Percentiles rank a stretch among this genome's conserved stretches.
phyloP scores from a whole-genome alignment of 1,140 invertebrate genomes.

The Geopemphigus sp. region DNA sequence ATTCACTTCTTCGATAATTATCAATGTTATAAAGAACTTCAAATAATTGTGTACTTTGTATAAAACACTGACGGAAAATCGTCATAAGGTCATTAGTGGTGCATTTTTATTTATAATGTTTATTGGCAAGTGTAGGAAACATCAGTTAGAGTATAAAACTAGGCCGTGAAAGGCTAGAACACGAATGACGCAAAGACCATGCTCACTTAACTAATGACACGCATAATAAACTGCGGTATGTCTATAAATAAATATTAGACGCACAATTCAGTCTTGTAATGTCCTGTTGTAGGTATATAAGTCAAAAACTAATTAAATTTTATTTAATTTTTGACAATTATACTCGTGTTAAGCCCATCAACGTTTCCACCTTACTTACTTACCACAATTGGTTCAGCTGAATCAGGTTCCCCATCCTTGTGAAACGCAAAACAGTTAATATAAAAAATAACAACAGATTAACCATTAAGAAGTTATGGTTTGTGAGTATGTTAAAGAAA shows the following conservation, averaged over 20 bases:
- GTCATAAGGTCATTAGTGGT: not conserved
- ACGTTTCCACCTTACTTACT: constrained; percentile 64
- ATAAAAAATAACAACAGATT: constrained; percentile 33
- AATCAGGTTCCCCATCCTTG: constrained; percentile 77
- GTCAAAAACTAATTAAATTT: not conserved
- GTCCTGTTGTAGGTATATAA: not conserved
- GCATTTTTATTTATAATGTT: not conserved
- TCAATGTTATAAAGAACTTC: too few relatives aligned
- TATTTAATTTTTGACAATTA: not conserved
- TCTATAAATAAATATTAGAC: constrained; percentile 32
- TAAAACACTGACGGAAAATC: too few relatives aligned
- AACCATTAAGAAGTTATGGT: constrained; percentile 41
- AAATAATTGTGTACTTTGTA: not conserved
- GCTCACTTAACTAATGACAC: constrained; percentile 31
- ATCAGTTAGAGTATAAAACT: not conserved
- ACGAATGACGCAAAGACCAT: constrained; percentile 13
- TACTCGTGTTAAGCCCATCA: constrained; percentile 49
- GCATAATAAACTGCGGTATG: not conserved
- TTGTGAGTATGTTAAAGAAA: constrained; percentile 44
- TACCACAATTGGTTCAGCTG: constrained; percentile 93
- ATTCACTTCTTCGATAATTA: not conserved
- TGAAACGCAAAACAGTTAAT: constrained; percentile 47
- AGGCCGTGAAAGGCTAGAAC: constrained; percentile 4
- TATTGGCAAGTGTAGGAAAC: constrained; percentile 24
- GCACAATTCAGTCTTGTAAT: not conserved